These are phyloP conservation scores for Trisateles emortualis DNA, from an alignment of 2,888 invertebrate species.

Conservation along the genomic window DNA sequence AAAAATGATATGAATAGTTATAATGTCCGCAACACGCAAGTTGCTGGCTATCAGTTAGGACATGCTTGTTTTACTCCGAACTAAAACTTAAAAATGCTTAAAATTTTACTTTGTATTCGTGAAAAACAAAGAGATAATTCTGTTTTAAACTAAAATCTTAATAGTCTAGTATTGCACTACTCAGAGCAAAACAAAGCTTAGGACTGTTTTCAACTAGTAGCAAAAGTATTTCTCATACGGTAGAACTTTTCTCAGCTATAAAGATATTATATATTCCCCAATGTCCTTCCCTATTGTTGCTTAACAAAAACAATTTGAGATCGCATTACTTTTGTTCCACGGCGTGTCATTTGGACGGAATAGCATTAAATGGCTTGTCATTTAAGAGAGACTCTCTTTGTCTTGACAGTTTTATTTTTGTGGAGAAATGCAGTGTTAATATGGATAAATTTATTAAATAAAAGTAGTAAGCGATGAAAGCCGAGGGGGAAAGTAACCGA, in stretches of 20 bases:
- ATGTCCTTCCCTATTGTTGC: conserved; percentile 38
- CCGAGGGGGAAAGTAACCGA: too few relatives aligned
- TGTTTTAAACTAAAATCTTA: too few relatives aligned
- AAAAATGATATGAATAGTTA: too few relatives aligned
- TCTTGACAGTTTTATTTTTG: background rate
- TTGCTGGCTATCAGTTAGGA: too few relatives aligned
- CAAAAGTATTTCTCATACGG: background rate
- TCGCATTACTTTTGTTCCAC: conserved; percentile 33
- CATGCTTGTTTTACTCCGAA: too few relatives aligned
- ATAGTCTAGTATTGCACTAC: too few relatives aligned
- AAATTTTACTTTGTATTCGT: too few relatives aligned
- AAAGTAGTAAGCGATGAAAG: too few relatives aligned
- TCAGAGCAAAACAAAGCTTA: background rate
- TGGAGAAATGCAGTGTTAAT: background rate
- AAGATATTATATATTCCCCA: conserved; percentile 56
- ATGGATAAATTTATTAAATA: too few relatives aligned
- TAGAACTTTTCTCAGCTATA: conserved; percentile 10
- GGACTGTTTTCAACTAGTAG: background rate
- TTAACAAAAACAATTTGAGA: conserved; percentile 36
- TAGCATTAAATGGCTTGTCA: conserved; percentile 21
- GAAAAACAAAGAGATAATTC: too few relatives aligned
- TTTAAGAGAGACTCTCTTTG: conserved; percentile 10
- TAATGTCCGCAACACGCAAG: too few relatives aligned
- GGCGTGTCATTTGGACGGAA: conserved; percentile 17
- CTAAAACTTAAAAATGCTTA: too few relatives aligned